Evolutionary conservation across 2,888 invertebrate genomes (phyloP).

Genomic region (Meiosimyza decipiens): DNA sequence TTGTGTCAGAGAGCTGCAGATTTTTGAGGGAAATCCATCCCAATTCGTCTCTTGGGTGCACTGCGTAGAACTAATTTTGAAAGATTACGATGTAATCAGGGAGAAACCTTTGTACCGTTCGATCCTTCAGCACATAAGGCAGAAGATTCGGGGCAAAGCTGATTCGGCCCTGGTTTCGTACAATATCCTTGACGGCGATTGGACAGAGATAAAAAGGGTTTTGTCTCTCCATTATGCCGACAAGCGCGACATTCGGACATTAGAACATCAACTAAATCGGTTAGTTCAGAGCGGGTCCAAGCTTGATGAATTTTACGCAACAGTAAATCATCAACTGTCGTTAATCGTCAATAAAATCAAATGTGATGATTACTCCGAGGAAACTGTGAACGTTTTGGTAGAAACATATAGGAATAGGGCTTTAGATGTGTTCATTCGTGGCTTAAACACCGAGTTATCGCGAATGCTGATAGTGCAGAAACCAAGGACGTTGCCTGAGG

Average conservation of each 20-base stretch:
- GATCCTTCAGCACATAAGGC: slow-evolving; percentile 9
- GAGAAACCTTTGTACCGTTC: not conserved
- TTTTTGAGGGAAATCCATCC: not conserved
- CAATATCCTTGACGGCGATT: slow-evolving; percentile 26
- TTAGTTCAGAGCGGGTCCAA: slow-evolving; percentile 38
- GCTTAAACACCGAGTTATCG: slow-evolving; percentile 31
- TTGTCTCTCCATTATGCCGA: slow-evolving; percentile 45
- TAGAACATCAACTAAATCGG: slow-evolving; percentile 43
- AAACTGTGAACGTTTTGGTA: slow-evolving; percentile 36
- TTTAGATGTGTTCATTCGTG: slow-evolving; percentile 25
- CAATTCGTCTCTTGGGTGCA: slow-evolving; percentile 9
- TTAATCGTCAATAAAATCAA: slow-evolving; percentile 38
- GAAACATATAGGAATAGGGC: slow-evolving; percentile 35
- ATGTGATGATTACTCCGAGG: not conserved
- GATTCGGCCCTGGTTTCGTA: not conserved
- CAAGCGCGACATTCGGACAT: slow-evolving; percentile 43
- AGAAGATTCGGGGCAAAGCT: slow-evolving; percentile 35
- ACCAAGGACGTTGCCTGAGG: slow-evolving; percentile 37
- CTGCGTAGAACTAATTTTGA: not conserved
- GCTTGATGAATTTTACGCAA: slow-evolving; percentile 43
- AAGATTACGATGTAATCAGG: not conserved
- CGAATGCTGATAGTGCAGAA: slow-evolving; percentile 39
- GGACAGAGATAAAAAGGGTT: slow-evolving; percentile 39
- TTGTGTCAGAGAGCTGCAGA: slow-evolving; percentile 6
- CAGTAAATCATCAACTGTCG: slow-evolving; percentile 43